Evolutionary conservation across 2,113 vertebrate genomes (phyloP).

Genomic region (Maccullochella peelii): DNA sequence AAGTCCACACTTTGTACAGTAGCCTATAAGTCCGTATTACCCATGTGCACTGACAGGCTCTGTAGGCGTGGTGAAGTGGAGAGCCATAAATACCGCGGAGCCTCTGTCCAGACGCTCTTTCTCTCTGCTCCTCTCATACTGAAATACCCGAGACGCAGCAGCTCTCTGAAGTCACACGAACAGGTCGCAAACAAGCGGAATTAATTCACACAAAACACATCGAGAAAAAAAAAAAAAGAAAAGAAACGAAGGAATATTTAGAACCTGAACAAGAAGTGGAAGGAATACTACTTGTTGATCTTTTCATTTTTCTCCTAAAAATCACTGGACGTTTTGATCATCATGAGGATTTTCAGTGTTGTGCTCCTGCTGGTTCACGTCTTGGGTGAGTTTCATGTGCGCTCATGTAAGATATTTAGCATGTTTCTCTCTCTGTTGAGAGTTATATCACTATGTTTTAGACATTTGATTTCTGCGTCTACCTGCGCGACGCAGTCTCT

Average conservation of each 20-base stretch:
- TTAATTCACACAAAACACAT: constrained; percentile 8
- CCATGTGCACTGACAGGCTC: not conserved
- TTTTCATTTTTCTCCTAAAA: not conserved
- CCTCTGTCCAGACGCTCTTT: constrained; percentile 36
- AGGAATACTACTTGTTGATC: constrained; percentile 55
- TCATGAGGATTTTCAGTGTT: constrained; percentile 79
- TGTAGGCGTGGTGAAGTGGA: constrained; percentile 52
- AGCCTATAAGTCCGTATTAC: too few species aligned
- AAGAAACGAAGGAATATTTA: constrained; percentile 30
- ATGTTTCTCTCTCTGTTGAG: not conserved
- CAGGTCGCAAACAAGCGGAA: constrained; percentile 27
- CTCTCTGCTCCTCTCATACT: constrained; percentile 27
- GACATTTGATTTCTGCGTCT: too few species aligned
- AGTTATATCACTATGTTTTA: not conserved
- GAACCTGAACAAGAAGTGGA: constrained; percentile 21
- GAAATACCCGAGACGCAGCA: not conserved
- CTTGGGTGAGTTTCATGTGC: constrained; percentile 74
- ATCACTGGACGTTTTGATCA: constrained; percentile 49
- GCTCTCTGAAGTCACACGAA: not conserved
- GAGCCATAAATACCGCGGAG: constrained; percentile 54
- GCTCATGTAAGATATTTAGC: not conserved
- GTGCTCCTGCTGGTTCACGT: constrained; percentile 76
- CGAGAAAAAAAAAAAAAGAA: not conserved
- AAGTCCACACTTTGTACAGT: not conserved
- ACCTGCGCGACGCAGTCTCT: not conserved